These are phyloP conservation scores for Gallirallus australis DNA, from an alignment of 2,797 vertebrate species.

Conservation along the genomic window DNA sequence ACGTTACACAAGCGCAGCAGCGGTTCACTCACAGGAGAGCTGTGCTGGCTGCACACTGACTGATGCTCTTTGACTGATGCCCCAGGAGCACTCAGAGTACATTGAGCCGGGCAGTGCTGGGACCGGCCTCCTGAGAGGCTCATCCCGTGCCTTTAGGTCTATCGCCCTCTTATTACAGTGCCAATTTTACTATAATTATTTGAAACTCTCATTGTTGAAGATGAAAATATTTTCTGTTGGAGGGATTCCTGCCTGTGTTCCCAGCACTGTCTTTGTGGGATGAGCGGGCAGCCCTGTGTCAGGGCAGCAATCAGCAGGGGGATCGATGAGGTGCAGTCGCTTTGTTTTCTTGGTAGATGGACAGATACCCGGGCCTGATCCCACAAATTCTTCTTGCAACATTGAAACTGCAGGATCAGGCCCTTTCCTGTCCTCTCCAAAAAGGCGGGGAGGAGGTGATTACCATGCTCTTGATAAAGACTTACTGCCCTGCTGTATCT, in stretches of 20 bases:
- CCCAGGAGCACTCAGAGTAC: neutral
- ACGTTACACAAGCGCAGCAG: fast-evolving
- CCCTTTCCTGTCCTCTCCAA: fast-evolving
- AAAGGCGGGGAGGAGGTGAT: neutral
- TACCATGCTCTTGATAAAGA: fast-evolving
- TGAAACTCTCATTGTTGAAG: neutral
- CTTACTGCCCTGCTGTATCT: fast-evolving
- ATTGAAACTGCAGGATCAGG: neutral
- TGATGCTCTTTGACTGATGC: neutral
- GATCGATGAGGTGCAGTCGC: fast-evolving
- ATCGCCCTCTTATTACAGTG: neutral
- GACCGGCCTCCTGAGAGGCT: neutral
- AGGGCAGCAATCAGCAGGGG: fast-evolving
- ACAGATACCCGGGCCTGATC: neutral
- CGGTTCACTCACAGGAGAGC: neutral
- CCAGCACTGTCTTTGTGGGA: neutral
- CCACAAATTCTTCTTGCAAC: too few species aligned
- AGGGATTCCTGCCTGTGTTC: neutral
- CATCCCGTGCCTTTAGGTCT: fast-evolving
- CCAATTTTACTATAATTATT: neutral
- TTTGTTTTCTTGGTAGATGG: neutral
- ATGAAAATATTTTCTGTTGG: neutral
- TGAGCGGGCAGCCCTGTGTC: neutral
- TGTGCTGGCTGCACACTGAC: neutral
- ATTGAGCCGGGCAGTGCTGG: fast-evolving